Percentiles rank a stretch among this genome's conserved stretches.
phyloP scores from a whole-genome alignment of 64 coral and sea anemone genomes.

The Montipora efflorescens region DNA sequence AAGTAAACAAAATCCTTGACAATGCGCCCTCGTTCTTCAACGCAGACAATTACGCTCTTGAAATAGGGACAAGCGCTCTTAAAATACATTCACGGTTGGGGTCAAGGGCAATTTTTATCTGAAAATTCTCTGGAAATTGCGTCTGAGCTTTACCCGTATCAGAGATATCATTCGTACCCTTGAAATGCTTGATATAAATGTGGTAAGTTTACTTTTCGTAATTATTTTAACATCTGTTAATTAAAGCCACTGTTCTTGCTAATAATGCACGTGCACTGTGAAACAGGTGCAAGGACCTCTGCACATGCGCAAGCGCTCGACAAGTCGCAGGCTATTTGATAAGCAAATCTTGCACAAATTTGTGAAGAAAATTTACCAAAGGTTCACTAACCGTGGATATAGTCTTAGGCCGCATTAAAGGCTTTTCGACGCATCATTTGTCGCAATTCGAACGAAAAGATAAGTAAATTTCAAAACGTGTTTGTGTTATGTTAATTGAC shows the following conservation, averaged over 20 bases:
- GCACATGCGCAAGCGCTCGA: constrained; percentile 23
- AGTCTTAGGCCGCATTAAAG: background rate
- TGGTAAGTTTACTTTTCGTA: constrained; percentile 69
- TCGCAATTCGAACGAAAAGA: background rate
- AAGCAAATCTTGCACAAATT: background rate
- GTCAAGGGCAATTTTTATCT: background rate
- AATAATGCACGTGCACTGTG: constrained; percentile 64
- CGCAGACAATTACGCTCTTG: background rate
- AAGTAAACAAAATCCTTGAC: constrained; percentile 57
- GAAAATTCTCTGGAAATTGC: background rate
- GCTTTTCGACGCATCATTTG: background rate
- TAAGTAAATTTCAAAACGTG: background rate
- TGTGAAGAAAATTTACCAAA: background rate
- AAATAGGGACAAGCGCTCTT: background rate
- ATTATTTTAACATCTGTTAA: constrained; percentile 87
- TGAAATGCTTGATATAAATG: constrained; percentile 20
- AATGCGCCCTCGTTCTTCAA: background rate
- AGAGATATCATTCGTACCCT: background rate
- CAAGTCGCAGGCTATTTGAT: background rate
- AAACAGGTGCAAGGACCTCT: constrained; percentile 32
- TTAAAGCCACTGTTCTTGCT: constrained; percentile 66
- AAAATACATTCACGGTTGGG: background rate
- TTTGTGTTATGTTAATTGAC: constrained; percentile 80
- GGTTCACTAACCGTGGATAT: background rate
- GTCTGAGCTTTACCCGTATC: background rate